phyloP scores from a whole-genome alignment of 53 echinoderm and acorn worm species.

The Astropecten irregularis region DNA sequence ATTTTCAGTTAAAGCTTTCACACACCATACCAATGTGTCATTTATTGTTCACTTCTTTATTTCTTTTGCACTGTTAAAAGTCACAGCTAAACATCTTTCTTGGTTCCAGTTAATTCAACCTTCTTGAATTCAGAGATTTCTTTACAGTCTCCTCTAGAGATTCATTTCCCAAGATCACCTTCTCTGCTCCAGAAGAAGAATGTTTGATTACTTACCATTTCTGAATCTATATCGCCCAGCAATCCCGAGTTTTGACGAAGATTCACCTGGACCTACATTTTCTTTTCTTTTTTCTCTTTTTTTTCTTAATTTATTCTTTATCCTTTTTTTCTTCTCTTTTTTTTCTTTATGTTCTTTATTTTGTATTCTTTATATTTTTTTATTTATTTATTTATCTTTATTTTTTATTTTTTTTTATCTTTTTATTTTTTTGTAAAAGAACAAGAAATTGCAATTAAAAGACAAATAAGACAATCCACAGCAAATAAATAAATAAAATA shows the following conservation, averaged over 20 bases:
- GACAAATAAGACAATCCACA: not conserved
- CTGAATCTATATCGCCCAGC: constrained; percentile 1
- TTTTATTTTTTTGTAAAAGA: constrained; percentile 14
- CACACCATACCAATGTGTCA: too few relatives aligned
- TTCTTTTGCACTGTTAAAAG: not conserved
- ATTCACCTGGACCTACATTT: constrained; percentile 39
- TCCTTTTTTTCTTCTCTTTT: not conserved
- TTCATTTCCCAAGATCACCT: too few relatives aligned
- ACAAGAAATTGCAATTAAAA: constrained; percentile 43
- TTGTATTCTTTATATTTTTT: not conserved
- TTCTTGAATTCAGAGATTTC: too few relatives aligned
- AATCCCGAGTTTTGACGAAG: constrained; percentile 12
- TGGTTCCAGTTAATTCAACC: too few relatives aligned
- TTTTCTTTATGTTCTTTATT: not conserved
- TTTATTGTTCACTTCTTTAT: not conserved
- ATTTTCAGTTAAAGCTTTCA: too few relatives aligned
- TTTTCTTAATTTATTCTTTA: not conserved
- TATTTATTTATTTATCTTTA: not conserved
- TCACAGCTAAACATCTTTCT: not conserved
- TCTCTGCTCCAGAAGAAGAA: constrained; percentile 19
- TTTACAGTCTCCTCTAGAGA: too few relatives aligned
- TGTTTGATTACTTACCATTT: constrained; percentile 20
- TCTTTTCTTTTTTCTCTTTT: not conserved
- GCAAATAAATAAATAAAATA: too few relatives aligned
- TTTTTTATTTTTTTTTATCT: not conserved